Percentiles rank a stretch among this genome's conserved stretches.
phyloP scores from a whole-genome alignment of 2,888 invertebrate genomes.

The Stramonita haemastoma region DNA sequence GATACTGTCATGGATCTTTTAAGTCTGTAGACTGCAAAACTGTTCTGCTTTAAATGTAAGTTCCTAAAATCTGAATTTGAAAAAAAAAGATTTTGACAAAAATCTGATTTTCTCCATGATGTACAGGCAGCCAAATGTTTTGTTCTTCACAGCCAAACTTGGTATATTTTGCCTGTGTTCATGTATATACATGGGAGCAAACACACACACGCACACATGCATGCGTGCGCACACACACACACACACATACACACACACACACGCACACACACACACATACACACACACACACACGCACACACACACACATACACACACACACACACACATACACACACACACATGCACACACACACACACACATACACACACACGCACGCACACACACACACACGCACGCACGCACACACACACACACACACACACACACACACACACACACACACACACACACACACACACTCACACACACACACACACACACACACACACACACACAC shows the following conservation, averaged over 20 bases:
- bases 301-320: neutral
- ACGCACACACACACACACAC: too few relatives aligned
- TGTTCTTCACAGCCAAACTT: neutral
- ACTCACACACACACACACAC: too few relatives aligned
- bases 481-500: conserved; percentile 5
- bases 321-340: neutral
- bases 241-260: too few relatives aligned
- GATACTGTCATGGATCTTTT: neutral
- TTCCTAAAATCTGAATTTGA: neutral
- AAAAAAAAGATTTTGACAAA: neutral
- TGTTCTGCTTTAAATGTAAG: neutral
- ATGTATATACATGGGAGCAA: neutral
- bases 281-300: neutral
- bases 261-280: neutral
- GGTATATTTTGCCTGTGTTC: neutral
- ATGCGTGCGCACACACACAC: neutral
- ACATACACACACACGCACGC: neutral
- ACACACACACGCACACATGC: neutral
- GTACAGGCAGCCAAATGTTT: neutral
- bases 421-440: too few relatives aligned
- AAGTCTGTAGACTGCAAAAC: neutral
- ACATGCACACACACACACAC: neutral
- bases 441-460: too few relatives aligned
- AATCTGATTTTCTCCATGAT: neutral
- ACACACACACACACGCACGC: neutral